These are phyloP conservation scores for Grus americana DNA, from an alignment of 2,113 vertebrate genomes.

Conservation along the genomic window DNA sequence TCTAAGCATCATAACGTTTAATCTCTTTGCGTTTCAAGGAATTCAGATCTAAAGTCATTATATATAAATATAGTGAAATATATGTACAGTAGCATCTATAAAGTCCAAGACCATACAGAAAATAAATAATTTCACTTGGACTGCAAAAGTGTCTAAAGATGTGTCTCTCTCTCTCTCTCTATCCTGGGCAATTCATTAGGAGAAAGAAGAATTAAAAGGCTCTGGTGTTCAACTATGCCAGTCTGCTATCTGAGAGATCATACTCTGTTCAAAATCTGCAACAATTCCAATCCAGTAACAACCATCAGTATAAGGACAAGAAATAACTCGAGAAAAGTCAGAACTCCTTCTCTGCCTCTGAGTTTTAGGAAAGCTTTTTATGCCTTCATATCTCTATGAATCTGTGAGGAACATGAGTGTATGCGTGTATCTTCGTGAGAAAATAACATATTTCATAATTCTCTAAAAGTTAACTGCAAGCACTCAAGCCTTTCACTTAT, in stretches of 20 bases:
- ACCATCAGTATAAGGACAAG: not conserved
- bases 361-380: not conserved
- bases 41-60: not conserved
- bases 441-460: not conserved
- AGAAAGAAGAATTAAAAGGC: not conserved
- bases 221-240: not conserved
- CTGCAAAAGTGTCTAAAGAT: not conserved
- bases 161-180: not conserved
- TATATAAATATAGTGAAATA: not conserved
- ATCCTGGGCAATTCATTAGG: not conserved
- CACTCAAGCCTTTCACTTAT: not conserved
- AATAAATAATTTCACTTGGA: not conserved
- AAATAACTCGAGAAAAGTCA: not conserved
- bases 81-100: accelerated
- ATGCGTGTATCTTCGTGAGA: not conserved
- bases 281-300: not conserved
- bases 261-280: not conserved
- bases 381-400: not conserved
- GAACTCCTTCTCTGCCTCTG: not conserved
- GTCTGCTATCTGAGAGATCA: not conserved
- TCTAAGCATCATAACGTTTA: not conserved
- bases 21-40: not conserved
- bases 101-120: not conserved
- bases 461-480: not conserved
- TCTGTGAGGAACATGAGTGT: not conserved